Evolutionary conservation across 1,140 invertebrate species (phyloP).

Genomic region (Drusus annulatus): DNA sequence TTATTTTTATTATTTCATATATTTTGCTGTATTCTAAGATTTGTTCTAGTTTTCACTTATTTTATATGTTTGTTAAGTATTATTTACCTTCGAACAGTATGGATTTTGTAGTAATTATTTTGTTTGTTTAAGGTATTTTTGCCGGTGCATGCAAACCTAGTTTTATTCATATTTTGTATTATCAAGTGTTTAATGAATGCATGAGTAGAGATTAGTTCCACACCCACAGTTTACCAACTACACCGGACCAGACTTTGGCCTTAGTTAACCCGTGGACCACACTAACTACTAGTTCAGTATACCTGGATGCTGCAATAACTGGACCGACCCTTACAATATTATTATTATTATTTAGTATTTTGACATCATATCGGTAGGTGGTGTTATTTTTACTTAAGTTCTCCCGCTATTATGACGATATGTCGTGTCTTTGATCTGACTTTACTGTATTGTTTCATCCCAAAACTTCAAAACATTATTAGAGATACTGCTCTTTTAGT

Average conservation of each 20-base stretch:
- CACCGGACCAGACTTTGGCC: neutral
- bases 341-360: conserved; percentile 42
- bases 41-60: conserved; percentile 50
- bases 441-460: too few species aligned
- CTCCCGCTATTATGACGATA: conserved; percentile 51
- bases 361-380: conserved; percentile 58
- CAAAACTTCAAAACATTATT: too few species aligned
- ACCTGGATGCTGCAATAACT: neutral
- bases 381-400: conserved; percentile 51
- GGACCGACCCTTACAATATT: conserved; percentile 16
- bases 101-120: conserved; percentile 37
- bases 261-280: neutral
- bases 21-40: conserved; percentile 44
- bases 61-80: conserved; percentile 59
- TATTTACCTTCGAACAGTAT: conserved; percentile 55
- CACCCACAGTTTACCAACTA: neutral
- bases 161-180: conserved; percentile 42
- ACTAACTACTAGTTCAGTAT: too few species aligned
- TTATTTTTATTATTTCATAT: conserved; percentile 37
- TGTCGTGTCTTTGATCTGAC: conserved; percentile 50
- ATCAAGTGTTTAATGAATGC: conserved; percentile 35
- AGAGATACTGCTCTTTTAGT: neutral
- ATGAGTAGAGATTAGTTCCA: conserved; percentile 19
- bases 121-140: conserved; percentile 46
- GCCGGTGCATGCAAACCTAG: conserved; percentile 46